These are phyloP conservation scores for Dermatemys mawii DNA, from an alignment of 2,113 vertebrate species.

Conservation along the genomic window DNA sequence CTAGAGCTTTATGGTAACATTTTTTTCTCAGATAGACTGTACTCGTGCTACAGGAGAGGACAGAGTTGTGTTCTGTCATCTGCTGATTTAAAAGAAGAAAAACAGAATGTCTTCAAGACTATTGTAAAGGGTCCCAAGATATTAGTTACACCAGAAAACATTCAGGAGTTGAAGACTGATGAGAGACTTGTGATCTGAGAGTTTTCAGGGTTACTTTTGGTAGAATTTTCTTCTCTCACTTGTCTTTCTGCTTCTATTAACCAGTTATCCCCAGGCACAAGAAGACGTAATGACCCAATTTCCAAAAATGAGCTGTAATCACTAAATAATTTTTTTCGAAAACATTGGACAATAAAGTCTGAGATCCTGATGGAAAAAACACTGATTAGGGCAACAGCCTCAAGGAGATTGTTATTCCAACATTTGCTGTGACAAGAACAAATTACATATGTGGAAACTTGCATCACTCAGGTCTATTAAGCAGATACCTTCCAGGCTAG, in stretches of 20 bases:
- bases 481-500: constrained; percentile 56
- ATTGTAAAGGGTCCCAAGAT: constrained; percentile 11
- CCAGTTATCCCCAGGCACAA: constrained; percentile 52
- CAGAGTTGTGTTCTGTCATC: not conserved
- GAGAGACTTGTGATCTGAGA: constrained; percentile 10
- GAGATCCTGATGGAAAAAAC: constrained; percentile 51
- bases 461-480: constrained; percentile 26
- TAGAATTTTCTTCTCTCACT: constrained; percentile 8
- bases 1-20: not conserved
- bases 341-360: constrained; percentile 26
- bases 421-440: constrained; percentile 48
- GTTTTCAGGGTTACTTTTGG: constrained; percentile 21
- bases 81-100: constrained; percentile 41
- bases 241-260: constrained; percentile 48
- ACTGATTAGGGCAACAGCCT: constrained; percentile 49
- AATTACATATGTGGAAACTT: constrained; percentile 53
- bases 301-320: constrained; percentile 62
- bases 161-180: constrained; percentile 27
- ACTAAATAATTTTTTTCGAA: constrained; percentile 5
- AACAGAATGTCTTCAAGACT: constrained; percentile 19
- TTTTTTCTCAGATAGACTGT: constrained; percentile 17
- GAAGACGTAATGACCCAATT: constrained; percentile 62
- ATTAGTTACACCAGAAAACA: constrained; percentile 19
- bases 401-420: constrained; percentile 47
- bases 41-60: not conserved